These are phyloP conservation scores for Cordilura impudica DNA, from an alignment of 2,888 invertebrate species.

Conservation along the genomic window DNA sequence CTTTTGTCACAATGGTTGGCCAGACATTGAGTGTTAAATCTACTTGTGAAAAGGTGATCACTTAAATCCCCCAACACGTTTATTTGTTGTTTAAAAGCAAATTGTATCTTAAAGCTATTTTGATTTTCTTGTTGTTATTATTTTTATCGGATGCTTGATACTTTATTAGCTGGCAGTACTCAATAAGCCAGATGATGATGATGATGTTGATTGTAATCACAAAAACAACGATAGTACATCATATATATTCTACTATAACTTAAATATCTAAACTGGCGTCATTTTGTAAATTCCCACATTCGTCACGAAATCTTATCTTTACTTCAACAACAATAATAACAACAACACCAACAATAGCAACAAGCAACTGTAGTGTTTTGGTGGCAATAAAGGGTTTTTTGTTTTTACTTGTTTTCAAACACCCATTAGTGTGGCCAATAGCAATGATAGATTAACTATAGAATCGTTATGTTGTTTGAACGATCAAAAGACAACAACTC, in stretches of 20 bases:
- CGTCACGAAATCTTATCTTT: constrained; percentile 65
- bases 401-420: constrained; percentile 59
- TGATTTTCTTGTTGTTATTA: constrained; percentile 33
- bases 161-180: constrained; percentile 51
- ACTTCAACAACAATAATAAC: background rate
- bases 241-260: constrained; percentile 9
- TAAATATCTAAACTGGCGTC: constrained; percentile 63
- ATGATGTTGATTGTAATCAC: constrained; percentile 47
- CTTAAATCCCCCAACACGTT: constrained; percentile 54
- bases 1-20: constrained; percentile 25
- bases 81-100: constrained; percentile 37
- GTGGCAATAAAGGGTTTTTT: constrained; percentile 61
- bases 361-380: constrained; percentile 24
- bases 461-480: constrained; percentile 47
- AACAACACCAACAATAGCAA: constrained; percentile 12
- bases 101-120: constrained; percentile 47
- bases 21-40: constrained; percentile 30
- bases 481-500: constrained; percentile 18
- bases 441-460: constrained; percentile 63
- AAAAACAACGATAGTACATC: background rate
- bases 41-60: constrained; percentile 45
- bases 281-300: constrained; percentile 67
- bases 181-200: constrained; percentile 40
- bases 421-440: constrained; percentile 60
- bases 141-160: constrained; percentile 34